phyloP scores from a whole-genome alignment of 2,888 invertebrate species.

The Augochlorella aurata region DNA sequence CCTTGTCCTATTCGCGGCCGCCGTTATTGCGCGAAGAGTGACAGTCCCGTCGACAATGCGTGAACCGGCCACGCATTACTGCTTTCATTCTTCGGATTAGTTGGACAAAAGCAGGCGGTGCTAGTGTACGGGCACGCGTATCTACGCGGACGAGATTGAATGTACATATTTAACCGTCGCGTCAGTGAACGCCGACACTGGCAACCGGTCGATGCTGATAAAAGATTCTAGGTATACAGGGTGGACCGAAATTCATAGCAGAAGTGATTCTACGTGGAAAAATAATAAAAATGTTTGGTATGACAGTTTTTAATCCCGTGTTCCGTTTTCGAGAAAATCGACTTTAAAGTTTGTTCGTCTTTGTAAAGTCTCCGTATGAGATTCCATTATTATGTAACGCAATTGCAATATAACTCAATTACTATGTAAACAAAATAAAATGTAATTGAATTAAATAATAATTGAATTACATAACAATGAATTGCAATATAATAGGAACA shows the following conservation, averaged over 20 bases:
- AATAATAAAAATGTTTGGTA: too few species aligned
- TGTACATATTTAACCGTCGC: constrained; percentile 23
- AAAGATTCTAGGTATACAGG: constrained; percentile 15
- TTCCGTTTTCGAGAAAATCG: too few species aligned
- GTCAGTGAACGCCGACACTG: not conserved
- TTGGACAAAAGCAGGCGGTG: constrained; percentile 37
- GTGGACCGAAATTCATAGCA: not conserved
- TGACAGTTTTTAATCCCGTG: too few species aligned
- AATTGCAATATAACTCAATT: too few species aligned
- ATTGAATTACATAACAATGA: too few species aligned
- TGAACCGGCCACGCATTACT: constrained; percentile 60
- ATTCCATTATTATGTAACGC: too few species aligned
- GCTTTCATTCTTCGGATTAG: constrained; percentile 70
- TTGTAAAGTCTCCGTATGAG: too few species aligned
- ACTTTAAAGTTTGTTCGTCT: too few species aligned
- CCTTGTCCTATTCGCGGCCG: constrained; percentile 57
- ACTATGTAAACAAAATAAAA: too few species aligned
- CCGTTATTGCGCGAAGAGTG: constrained; percentile 65
- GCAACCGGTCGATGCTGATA: constrained; percentile 25
- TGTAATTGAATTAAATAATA: too few species aligned
- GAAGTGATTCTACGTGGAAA: too few species aligned
- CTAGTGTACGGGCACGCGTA: constrained; percentile 1
- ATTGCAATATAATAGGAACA: too few species aligned
- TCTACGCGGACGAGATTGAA: constrained; percentile 13
- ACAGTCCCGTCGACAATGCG: constrained; percentile 61